Percentiles rank a stretch among this genome's conserved stretches.
Evolutionary conservation across 2,113 vertebrate species (phyloP).

Genomic region (Ariopsis seemanni): DNA sequence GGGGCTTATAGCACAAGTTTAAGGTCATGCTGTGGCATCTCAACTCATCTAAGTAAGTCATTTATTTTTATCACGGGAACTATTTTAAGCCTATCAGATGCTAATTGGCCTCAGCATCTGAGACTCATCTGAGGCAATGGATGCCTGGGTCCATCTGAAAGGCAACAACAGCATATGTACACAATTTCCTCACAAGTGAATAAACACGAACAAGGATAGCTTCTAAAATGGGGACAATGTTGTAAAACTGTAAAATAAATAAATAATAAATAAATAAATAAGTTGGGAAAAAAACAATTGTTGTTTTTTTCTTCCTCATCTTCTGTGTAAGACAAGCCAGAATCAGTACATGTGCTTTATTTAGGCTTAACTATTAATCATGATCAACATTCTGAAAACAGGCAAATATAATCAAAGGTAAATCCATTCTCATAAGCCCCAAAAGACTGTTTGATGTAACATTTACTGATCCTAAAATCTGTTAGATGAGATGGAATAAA

Average conservation of each 20-base stretch:
- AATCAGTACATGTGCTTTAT: background rate
- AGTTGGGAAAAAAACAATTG: background rate
- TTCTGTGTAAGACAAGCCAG: background rate
- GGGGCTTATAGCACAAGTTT: constrained; percentile 27
- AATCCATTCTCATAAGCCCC: background rate
- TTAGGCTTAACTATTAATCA: background rate
- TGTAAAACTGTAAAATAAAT: background rate
- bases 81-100: constrained; percentile 34
- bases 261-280: background rate
- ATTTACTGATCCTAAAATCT: background rate
- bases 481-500: background rate
- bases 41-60: constrained; percentile 19
- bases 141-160: constrained; percentile 32
- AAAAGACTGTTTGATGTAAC: background rate
- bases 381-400: background rate
- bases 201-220: constrained; percentile 10
- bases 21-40: constrained; percentile 30
- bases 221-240: background rate
- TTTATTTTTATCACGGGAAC: constrained; percentile 36
- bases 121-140: constrained; percentile 24
- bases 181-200: constrained; percentile 23
- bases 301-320: background rate
- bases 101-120: constrained; percentile 32
- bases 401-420: background rate
- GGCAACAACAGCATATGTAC: constrained; percentile 31